Conservation (phyloP, 35 echinoderm and acorn worm genomes). For the Acanthaster planci region DNA sequence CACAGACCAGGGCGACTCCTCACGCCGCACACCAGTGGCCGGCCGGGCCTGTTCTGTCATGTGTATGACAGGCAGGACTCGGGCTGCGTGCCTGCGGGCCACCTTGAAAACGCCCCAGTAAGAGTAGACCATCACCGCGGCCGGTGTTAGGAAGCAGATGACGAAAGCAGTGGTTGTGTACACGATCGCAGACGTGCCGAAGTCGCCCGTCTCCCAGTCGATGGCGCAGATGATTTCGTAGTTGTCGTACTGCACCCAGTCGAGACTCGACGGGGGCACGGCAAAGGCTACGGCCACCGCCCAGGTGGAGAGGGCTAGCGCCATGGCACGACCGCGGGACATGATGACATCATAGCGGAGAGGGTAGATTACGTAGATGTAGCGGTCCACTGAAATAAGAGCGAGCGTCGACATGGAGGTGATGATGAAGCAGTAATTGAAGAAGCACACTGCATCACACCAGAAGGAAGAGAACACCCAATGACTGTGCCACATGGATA, state of each 20-base stretch:
- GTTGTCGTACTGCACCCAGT: constrained; percentile 75
- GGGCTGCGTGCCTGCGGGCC: constrained; percentile 58
- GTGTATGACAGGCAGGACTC: constrained; percentile 32
- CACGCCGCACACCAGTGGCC: not conserved
- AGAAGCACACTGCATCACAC: constrained; percentile 75
- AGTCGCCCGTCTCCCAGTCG: constrained; percentile 63
- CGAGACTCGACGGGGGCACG: constrained; percentile 31
- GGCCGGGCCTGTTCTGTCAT: not conserved
- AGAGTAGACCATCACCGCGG: constrained; percentile 64
- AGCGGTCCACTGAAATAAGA: constrained; percentile 72
- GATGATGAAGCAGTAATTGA: constrained; percentile 96
- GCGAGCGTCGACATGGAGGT: constrained; percentile 88
- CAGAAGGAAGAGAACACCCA: constrained; percentile 69
- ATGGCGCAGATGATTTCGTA: constrained; percentile 85
- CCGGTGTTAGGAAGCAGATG: constrained; percentile 69
- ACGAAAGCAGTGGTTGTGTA: constrained; percentile 82
- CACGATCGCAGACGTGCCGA: constrained; percentile 12
- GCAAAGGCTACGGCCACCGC: constrained; percentile 63
- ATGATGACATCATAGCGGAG: constrained; percentile 62
- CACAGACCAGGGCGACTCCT: not conserved
- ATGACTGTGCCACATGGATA: constrained; percentile 55
- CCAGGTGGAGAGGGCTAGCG: constrained; percentile 43
- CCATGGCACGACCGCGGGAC: constrained; percentile 35
- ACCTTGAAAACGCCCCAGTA: constrained; percentile 73
- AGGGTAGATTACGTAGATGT: constrained; percentile 77